Percentiles rank a stretch among this genome's conserved stretches.
phyloP scores from a whole-genome alignment of 1,140 invertebrate genomes.

The Pollicipes pollicipes region DNA sequence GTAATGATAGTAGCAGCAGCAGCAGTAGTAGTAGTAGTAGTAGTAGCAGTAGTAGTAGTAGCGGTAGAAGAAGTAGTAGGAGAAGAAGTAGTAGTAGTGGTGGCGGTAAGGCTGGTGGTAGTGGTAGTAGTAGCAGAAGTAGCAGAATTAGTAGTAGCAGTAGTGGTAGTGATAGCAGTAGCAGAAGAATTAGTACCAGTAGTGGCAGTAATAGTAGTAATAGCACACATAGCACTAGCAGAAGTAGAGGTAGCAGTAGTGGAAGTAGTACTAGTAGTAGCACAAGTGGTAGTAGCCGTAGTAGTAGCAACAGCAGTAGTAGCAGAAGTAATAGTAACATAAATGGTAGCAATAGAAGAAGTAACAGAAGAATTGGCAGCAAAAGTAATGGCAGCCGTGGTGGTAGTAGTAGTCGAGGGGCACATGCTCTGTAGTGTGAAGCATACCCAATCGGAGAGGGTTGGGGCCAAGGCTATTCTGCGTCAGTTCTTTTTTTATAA shows the following conservation, averaged over 20 bases:
- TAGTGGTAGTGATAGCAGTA: slow-evolving; percentile 7
- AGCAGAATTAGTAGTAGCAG: slow-evolving; percentile 5
- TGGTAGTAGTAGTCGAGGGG: no score
- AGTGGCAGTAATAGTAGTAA: slow-evolving; percentile 5
- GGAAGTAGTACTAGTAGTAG: slow-evolving; percentile 8
- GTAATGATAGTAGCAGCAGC: slow-evolving; percentile 4
- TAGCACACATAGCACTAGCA: slow-evolving; percentile 3
- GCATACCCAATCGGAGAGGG: no score
- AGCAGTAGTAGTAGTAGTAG: slow-evolving; percentile 5
- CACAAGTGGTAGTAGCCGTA: neutral
- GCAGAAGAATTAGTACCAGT: slow-evolving; percentile 5
- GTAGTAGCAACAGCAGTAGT: no score
- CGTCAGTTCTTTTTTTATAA: no score
- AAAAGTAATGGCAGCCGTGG: no score
- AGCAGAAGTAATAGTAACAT: no score
- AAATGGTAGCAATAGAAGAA: no score
- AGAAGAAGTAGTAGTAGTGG: slow-evolving; percentile 5
- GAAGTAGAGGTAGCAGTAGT: slow-evolving; percentile 6
- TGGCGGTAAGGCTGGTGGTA: slow-evolving; percentile 8
- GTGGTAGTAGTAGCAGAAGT: slow-evolving; percentile 6
- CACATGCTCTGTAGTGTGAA: no score
- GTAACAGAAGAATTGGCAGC: no score
- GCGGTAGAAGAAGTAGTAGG: slow-evolving; percentile 4
- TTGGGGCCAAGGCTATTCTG: no score
- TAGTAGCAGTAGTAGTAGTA: slow-evolving; percentile 8